Evolutionary conservation across 2,888 invertebrate species (phyloP), one percentile per base, ranked within the genome.

Genomic region (Sesia bembeciformis): DNA sequence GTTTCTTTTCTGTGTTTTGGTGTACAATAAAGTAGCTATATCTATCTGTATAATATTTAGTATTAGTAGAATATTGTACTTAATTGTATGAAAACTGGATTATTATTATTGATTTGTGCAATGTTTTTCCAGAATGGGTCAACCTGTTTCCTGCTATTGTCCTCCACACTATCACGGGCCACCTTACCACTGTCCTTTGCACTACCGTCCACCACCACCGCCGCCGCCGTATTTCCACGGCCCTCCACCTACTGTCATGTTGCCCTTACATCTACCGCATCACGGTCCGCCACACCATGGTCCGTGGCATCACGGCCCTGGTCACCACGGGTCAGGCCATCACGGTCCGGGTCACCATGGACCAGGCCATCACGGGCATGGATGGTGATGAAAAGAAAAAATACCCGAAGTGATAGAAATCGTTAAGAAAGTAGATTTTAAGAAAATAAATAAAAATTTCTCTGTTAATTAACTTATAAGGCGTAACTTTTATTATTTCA

Each of bases 281-380:
- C 50, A 50, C 3, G 50, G 50, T 4, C 39, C 50, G 39, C 6
- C 5, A 4, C 54, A 54, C 39, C 52, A 54, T 5, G 52, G 54
- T 38, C 51, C 54, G n/a, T 40, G 38, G 3, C 55, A 52, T 40
- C 55, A 52, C 38, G 52, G 51, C 0, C 53, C 50, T 3, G 40
- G 5, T 6, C 55, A 49, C 51, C 53, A 53, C 7, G 55, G 53
- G 4, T 39, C 53, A 53, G 4, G 4, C 4, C 54, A 51, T 39
- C 54, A 52, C 7, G 52, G 40, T 39, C 54, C 52, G 6, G 52
- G 6, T 39, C 56, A 52, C n/a, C 54, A 54, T 5, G 53, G 53
- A 7, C 51, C 40, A 5, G 51, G 52, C 42, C 56, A 49, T 7
- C 46, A 49, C 4, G 52, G 52, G n/a, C 49, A 49, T 51, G 52